Base-by-base conservation (phyloP, 2,113 vertebrate species). In the Pseudopodoces humilis region DNA sequence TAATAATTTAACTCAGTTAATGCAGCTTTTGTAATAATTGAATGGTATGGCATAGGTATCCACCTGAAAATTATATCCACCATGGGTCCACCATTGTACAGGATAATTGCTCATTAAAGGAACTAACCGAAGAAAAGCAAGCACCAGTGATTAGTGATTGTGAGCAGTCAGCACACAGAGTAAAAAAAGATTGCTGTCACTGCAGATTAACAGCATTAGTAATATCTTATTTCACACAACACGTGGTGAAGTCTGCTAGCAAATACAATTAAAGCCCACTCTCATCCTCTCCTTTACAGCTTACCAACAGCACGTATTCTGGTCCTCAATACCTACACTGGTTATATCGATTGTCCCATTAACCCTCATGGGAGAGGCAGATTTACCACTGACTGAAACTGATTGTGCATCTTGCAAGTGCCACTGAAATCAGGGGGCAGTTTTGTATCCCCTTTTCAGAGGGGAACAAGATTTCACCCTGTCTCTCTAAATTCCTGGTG, bases 11-110 rank as follows among this genome's bases (percentile, higher is more conserved):
- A 70, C 53, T 78, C 72, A 58, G n/a, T 88, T 77, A 96, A 95
- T 49, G 23, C 50, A 81, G 28, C n/a, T 88, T 91, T 88, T 91
- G 31, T 74, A 76, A 60, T 83, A 90, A 85, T 79, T 92, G 58
- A 89, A 62, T 6, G 8, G 30, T 76, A 41, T 23, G 15, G 22
- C 39, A 50, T 53, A 91, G 71, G 33, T 86, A 87, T 39, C 43
- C 86, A 92, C 82, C 60, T 91, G 65, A 91, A 94, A 81, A 89
- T 92, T 92, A 71, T 78, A 81, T 86, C 62, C 75, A 65, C 43
- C 24, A 3, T 41, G 75, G 70, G 44, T 64, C 56, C 65, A 30
- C 24, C 43, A 50, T 76, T 80, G 64, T 47, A 55, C 10, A n/a
- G n/a, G 20, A 10, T 88, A 93, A 94, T 92, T 95, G 68, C 37